These are phyloP conservation scores for Phycodurus eques DNA, from an alignment of 2,113 vertebrate genomes.

Conservation along the genomic window DNA sequence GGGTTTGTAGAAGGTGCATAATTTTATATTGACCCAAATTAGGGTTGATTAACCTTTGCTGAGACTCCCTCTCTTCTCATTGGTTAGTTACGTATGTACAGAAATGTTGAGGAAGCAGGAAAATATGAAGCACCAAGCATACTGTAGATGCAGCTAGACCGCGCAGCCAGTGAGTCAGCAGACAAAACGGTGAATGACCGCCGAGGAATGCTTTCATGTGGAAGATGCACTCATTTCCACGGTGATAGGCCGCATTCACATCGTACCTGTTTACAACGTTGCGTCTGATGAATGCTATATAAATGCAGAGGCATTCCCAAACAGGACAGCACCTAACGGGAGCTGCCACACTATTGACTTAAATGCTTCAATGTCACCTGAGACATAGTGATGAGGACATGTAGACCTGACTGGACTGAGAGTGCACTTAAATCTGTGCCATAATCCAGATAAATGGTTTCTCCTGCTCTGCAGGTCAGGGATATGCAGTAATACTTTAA, in stretches of 20 bases:
- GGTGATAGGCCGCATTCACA: slow-evolving; percentile 25
- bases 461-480: background rate
- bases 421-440: slow-evolving; percentile 23
- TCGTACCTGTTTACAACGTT: slow-evolving; percentile 54
- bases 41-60: background rate
- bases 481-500: background rate
- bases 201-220: slow-evolving; percentile 57
- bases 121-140: background rate
- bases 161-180: slow-evolving; percentile 24
- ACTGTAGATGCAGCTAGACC: slow-evolving; percentile 12
- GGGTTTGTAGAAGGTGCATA: background rate
- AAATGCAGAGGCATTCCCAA: background rate
- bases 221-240: slow-evolving; percentile 26
- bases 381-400: slow-evolving; percentile 27
- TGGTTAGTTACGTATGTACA: background rate
- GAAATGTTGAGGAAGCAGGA: slow-evolving; percentile 24
- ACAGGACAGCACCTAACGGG: background rate
- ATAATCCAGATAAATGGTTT: slow-evolving; percentile 2
- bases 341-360: background rate
- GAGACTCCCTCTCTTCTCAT: background rate
- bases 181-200: slow-evolving; percentile 49
- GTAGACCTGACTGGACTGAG: slow-evolving; percentile 9
- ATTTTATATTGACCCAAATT: background rate
- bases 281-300: slow-evolving; percentile 5
- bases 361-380: slow-evolving; percentile 20